Evolutionary conservation across 92 coral and sea anemone species (phyloP), one percentile per base, ranked within the genome.

Genomic region (Epizoanthus scotinus): DNA sequence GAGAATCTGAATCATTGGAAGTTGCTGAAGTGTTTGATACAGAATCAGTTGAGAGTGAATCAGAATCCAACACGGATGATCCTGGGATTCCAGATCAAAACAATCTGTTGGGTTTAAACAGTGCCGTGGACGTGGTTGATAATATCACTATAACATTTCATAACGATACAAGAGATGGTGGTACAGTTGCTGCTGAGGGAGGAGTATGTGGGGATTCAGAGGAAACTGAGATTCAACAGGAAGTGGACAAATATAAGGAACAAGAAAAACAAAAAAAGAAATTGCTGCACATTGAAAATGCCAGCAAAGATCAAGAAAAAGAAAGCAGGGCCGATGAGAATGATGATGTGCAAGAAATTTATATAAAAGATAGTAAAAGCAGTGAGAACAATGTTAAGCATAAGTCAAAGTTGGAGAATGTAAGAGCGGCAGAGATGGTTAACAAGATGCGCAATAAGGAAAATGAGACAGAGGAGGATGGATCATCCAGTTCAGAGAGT

Each of bases 111-210:
- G 84, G 64, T 28, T 83, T 82, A 40, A 74, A 83, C 42, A 63
- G 71, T 70, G 81, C 67, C 53, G 53, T 77, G 64, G 82, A 70
- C 55, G 55, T 87, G 2, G 53, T 83, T 8, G 85, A 87, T 58
- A 86, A 87, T 75, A 87, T 87, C 50, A 83, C 84, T 14, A 77
- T 87, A 42, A 87, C 90, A 24, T 83, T 87, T 44, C 81, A 77
- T 0, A 87, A 87, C 40, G 90, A 87, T 34, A 59, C 81, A 20
- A 55, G 28, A 3, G 54, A 27, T 29, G 66, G 28, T 22, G 50
- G 26, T 15, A 17, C 17, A 5, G 79, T 67, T 6, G 38, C 72
- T 15, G 47, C 34, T 40, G 38, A 31, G 5, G 29, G 0, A 21
- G 29, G 0, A 21, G 47, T 8, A 7, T 20, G 36, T 5, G 26